These are phyloP conservation scores for Meiosimyza decipiens DNA, from an alignment of 2,888 invertebrate genomes.

Conservation along the genomic window DNA sequence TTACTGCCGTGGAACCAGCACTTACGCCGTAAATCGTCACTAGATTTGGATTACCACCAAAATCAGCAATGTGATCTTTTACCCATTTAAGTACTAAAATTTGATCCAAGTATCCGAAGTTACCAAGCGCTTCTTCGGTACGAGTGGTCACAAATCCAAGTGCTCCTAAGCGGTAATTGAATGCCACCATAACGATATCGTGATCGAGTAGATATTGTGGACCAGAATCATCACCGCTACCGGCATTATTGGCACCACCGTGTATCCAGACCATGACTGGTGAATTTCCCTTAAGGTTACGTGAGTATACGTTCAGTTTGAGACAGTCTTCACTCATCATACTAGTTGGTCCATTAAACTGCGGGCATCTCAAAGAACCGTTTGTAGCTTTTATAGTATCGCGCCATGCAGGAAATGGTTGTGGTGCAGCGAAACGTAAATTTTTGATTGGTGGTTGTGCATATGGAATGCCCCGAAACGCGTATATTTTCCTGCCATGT, in stretches of 20 bases:
- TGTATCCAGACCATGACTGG: conserved; percentile 61
- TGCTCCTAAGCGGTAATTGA: conserved; percentile 62
- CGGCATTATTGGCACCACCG: conserved; percentile 56
- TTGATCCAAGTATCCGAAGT: conserved; percentile 77
- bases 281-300: conserved; percentile 37
- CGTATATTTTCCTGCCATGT: conserved; percentile 63
- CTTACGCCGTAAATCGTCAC: conserved; percentile 75
- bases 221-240: conserved; percentile 57
- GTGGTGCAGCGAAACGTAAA: conserved; percentile 66
- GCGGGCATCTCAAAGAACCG: conserved; percentile 65
- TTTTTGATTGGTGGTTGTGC: conserved; percentile 66
- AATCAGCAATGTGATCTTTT: conserved; percentile 71
- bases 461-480: conserved; percentile 68
- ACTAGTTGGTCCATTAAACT: conserved; percentile 38
- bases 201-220: conserved; percentile 59
- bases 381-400: conserved; percentile 62
- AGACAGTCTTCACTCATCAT: conserved; percentile 74
- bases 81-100: conserved; percentile 75
- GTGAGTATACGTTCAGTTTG: conserved; percentile 72
- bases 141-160: conserved; percentile 72
- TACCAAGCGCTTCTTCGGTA: conserved; percentile 73
- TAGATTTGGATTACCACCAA: conserved; percentile 73
- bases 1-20: conserved; percentile 68
- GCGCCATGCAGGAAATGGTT: conserved; percentile 57
- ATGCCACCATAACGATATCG: conserved; percentile 58